Conservation (phyloP, 2,888 invertebrate genomes). For the Sicus ferrugineus region DNA sequence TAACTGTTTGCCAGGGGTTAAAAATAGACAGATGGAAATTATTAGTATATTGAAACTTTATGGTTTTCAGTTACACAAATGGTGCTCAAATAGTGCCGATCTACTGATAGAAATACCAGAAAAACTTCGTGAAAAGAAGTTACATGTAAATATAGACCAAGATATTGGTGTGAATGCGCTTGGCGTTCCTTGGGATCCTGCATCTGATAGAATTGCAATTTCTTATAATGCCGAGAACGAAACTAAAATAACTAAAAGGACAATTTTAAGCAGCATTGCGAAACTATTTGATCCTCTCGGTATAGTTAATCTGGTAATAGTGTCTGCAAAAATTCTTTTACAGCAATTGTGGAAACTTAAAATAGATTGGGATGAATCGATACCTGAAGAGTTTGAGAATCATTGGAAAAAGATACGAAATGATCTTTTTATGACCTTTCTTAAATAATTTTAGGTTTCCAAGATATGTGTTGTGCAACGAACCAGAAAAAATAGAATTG, state of each 20-base stretch:
- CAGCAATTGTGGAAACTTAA: conserved; percentile 6
- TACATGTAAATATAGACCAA: neutral
- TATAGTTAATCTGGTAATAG: conserved; percentile 10
- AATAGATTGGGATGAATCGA: conserved; percentile 34
- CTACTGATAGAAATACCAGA: no score
- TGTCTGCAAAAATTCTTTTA: conserved; percentile 9
- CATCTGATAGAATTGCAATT: neutral
- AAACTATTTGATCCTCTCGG: conserved; percentile 16
- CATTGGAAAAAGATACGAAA: conserved; percentile 18
- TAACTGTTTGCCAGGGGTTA: no score
- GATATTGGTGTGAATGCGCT: neutral
- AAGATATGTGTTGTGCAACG: neutral
- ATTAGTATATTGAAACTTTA: no score
- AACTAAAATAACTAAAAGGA: conserved; percentile 5
- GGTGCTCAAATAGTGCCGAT: no score
- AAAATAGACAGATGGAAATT: no score
- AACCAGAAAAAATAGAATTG: neutral
- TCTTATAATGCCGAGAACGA: neutral
- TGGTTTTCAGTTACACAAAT: no score
- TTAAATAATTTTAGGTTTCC: neutral
- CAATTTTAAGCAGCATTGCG: neutral
- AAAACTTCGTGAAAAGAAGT: neutral
- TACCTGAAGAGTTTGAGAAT: conserved; percentile 33
- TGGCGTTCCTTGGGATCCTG: neutral
- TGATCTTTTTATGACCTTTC: conserved; percentile 7